A percentile compares a stretch with the other conserved stretches of the same genome.
Conservation (phyloP, 1,140 invertebrate species). For the Drosophila varians region DNA sequence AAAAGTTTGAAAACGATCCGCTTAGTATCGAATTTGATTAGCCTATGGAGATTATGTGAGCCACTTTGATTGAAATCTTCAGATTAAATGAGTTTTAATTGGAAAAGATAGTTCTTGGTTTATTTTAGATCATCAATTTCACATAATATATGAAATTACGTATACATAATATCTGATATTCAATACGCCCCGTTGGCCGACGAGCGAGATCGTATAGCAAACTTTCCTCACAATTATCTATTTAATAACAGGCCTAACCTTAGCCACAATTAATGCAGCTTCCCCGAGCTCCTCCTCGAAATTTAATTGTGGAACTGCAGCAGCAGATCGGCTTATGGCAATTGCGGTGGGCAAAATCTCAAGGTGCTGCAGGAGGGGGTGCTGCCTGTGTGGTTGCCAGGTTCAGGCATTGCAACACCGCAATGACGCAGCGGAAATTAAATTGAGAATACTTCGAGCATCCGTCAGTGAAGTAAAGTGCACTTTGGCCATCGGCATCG, state of each 20-base stretch:
- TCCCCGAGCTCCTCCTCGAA: slow-evolving; percentile 3
- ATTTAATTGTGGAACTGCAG: slow-evolving; percentile 59
- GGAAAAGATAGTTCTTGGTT: neutral
- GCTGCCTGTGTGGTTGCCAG: neutral
- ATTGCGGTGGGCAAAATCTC: slow-evolving; percentile 38
- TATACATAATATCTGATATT: slow-evolving; percentile 47
- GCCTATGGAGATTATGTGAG: neutral
- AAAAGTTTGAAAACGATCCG: neutral
- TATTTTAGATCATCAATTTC: neutral
- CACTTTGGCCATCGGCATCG: slow-evolving; percentile 34
- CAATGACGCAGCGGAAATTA: slow-evolving; percentile 71
- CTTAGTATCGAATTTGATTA: neutral
- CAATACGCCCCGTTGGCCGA: slow-evolving; percentile 33
- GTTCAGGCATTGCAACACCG: slow-evolving; percentile 38
- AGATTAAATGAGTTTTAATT: no score
- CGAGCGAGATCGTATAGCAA: slow-evolving; percentile 47
- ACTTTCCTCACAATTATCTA: slow-evolving; percentile 55
- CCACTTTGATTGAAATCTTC: no score
- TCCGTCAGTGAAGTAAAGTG: slow-evolving; percentile 7
- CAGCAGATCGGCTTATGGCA: slow-evolving; percentile 42
- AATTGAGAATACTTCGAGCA: slow-evolving; percentile 33
- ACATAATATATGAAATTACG: neutral
- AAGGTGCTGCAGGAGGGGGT: slow-evolving; percentile 22
- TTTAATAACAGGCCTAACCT: slow-evolving; percentile 58
- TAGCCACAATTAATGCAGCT: slow-evolving; percentile 33